These are phyloP conservation scores for Hyperopisus bebe DNA, from an alignment of 2,113 vertebrate species.

Conservation along the genomic window DNA sequence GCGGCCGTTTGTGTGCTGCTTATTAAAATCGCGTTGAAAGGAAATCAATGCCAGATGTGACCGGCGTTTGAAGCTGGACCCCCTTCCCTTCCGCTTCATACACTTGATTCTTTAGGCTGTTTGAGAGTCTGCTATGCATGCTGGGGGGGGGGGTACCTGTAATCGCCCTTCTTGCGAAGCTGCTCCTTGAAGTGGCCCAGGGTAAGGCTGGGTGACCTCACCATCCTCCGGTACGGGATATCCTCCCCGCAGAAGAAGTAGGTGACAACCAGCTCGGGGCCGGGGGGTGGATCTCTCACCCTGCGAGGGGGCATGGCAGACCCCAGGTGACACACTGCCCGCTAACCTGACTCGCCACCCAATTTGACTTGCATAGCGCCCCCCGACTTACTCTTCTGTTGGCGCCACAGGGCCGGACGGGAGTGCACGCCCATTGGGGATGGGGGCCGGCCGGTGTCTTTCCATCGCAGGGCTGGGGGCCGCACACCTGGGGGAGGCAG, in stretches of 20 bases:
- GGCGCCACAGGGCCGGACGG: constrained; percentile 57
- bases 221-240: constrained; percentile 88
- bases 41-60: neutral
- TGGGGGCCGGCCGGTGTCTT: constrained; percentile 65
- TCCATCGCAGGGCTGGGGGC: constrained; percentile 74
- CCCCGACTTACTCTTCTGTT: constrained; percentile 79
- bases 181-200: constrained; percentile 97
- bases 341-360: neutral
- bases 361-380: neutral
- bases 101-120: neutral
- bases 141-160: constrained; percentile 68
- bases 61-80: neutral
- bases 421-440: constrained; percentile 55
- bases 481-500: constrained; percentile 67
- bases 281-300: constrained; percentile 71
- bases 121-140: no score
- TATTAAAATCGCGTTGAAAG: neutral
- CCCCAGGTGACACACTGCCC: neutral
- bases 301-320: constrained; percentile 52
- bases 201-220: constrained; percentile 91
- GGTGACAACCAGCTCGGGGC: constrained; percentile 81
- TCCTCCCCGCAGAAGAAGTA: constrained; percentile 98
- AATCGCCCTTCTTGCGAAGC: constrained; percentile 97
- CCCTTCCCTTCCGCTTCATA: neutral
- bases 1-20: neutral